Evolutionary conservation across 2,888 invertebrate genomes (phyloP).

Genomic region (Euplagia quadripunctaria): DNA sequence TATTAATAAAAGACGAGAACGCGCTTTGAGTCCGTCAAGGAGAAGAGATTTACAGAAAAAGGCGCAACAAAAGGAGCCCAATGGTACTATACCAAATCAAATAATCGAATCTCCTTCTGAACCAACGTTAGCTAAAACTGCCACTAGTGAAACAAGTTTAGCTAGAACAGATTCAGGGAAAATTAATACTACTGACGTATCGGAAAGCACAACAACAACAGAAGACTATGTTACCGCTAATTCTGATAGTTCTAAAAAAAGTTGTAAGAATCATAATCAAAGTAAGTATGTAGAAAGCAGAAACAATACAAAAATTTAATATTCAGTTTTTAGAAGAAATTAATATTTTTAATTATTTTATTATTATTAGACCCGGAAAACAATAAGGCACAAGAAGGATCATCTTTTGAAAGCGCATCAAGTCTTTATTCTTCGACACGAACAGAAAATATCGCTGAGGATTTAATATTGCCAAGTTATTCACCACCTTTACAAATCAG

Average conservation of each 20-base stretch:
- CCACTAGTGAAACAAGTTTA: constrained; percentile 82
- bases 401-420: constrained; percentile 95
- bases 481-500: constrained; percentile 87
- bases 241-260: constrained; percentile 91
- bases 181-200: constrained; percentile 92
- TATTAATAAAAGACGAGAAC: constrained; percentile 83
- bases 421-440: constrained; percentile 93
- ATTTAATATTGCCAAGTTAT: constrained; percentile 88
- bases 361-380: constrained; percentile 84
- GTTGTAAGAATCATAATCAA: constrained; percentile 80
- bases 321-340: background rate
- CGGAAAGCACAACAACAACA: constrained; percentile 95
- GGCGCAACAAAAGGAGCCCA: constrained; percentile 78
- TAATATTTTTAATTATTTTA: background rate
- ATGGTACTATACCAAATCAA: constrained; percentile 76
- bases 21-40: constrained; percentile 84
- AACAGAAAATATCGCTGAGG: constrained; percentile 90
- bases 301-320: background rate
- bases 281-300: constrained; percentile 63
- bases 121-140: constrained; percentile 69
- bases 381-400: constrained; percentile 90
- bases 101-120: constrained; percentile 76
- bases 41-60: constrained; percentile 82
- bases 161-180: constrained; percentile 91
- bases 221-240: constrained; percentile 96